Conservation (phyloP, 2,888 invertebrate genomes). For the Patella pellucida region DNA sequence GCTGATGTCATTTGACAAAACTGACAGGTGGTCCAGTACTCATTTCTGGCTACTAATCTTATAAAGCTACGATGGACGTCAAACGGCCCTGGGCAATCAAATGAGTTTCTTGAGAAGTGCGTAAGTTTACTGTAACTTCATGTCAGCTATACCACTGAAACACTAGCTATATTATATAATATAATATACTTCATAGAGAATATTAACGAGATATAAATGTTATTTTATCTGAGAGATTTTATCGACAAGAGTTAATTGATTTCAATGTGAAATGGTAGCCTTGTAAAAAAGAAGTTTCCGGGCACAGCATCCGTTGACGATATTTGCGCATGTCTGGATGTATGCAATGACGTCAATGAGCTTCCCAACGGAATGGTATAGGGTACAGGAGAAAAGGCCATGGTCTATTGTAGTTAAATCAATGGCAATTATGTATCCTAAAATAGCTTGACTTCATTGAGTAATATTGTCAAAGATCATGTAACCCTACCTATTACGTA, state of each 20-base stretch:
- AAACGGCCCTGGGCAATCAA: not conserved
- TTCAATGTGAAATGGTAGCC: constrained; percentile 8
- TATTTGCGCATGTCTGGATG: constrained; percentile 9
- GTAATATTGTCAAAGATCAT: too few relatives aligned
- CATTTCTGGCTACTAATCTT: not conserved
- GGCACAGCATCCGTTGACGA: not conserved
- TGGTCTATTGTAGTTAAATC: not conserved
- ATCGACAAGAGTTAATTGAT: not conserved
- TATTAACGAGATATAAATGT: not conserved
- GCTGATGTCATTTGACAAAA: constrained; percentile 1
- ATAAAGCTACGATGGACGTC: constrained; percentile 1
- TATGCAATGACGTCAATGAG: constrained; percentile 2
- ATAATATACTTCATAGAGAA: not conserved
- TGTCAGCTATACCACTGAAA: too few relatives aligned
- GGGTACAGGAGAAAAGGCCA: not conserved
- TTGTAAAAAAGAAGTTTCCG: constrained; percentile 3
- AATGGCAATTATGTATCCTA: constrained; percentile 3
- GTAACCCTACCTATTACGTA: too few relatives aligned
- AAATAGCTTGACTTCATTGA: not conserved
- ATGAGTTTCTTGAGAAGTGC: not conserved
- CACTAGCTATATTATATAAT: too few relatives aligned
- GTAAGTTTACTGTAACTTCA: not conserved
- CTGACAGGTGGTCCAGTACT: constrained; percentile 1
- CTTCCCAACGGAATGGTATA: not conserved
- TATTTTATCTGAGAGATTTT: not conserved